phyloP scores from a whole-genome alignment of 2,888 invertebrate genomes.

The Drosophila lacicola region DNA sequence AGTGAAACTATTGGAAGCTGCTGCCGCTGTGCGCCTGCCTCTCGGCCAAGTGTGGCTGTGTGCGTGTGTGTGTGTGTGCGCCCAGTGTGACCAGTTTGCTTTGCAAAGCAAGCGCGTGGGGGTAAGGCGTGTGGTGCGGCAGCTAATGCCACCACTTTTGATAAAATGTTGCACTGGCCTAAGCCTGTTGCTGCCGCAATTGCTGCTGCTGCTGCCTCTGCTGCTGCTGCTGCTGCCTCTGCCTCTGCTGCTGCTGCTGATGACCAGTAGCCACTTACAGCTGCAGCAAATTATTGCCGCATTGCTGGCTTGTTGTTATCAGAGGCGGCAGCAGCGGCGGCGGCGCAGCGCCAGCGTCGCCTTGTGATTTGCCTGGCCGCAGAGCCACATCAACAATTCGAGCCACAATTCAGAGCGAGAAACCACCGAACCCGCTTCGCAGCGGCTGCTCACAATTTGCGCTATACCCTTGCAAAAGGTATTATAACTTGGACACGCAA shows the following conservation, averaged over 20 bases:
- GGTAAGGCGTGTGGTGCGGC: neutral
- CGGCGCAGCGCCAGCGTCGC: conserved; percentile 23
- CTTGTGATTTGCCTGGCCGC: conserved; percentile 69
- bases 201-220: conserved; percentile 16
- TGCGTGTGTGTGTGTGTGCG: conserved; percentile 22
- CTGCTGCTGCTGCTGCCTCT: conserved; percentile 60
- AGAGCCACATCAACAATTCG: conserved; percentile 48
- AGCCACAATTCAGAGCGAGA: conserved; percentile 41
- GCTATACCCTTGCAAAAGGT: too few relatives aligned
- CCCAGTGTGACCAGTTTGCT: conserved; percentile 71
- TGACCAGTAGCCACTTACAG: conserved; percentile 82
- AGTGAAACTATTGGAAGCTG: conserved; percentile 75
- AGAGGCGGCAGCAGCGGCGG: conserved; percentile 56
- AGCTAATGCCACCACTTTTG: conserved; percentile 79
- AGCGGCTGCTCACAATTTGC: conserved; percentile 50
- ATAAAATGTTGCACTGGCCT: conserved; percentile 76
- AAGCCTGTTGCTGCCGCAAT: conserved; percentile 62
- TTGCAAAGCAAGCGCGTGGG: conserved; percentile 26
- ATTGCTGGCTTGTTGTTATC: conserved; percentile 70
- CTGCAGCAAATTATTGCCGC: conserved; percentile 68
- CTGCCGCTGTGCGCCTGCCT: conserved; percentile 41
- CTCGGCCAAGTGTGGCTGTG: conserved; percentile 12
- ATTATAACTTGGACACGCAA: too few relatives aligned
- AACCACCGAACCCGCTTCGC: conserved; percentile 45
- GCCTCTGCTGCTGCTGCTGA: conserved; percentile 62